Evolutionary conservation across 2,113 vertebrate genomes (phyloP).

Genomic region (Xiphophorus couchianus): DNA sequence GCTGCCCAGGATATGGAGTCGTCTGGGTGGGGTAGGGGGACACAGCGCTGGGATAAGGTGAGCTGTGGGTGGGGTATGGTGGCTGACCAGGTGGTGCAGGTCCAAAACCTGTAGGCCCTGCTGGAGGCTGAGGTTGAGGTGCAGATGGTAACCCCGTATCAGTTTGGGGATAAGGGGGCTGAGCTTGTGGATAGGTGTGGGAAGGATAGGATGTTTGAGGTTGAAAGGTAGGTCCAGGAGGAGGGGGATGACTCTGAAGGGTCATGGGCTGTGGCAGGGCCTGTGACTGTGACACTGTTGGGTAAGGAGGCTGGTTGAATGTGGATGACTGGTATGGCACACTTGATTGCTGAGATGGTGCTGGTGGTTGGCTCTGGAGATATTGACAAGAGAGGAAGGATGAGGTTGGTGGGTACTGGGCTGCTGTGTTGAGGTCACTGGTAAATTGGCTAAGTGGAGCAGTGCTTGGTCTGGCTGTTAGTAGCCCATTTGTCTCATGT

Average conservation of each 20-base stretch:
- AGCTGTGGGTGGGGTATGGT: conserved; percentile 86
- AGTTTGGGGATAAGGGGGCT: conserved; percentile 84
- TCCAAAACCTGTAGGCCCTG: conserved; percentile 85
- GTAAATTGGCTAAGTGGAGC: conserved; percentile 85
- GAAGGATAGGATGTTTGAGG: conserved; percentile 83
- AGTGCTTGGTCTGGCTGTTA: conserved; percentile 80
- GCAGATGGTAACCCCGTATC: conserved; percentile 81
- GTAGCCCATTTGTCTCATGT: conserved; percentile 81
- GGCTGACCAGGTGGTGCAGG: conserved; percentile 79
- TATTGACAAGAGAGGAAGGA: conserved; percentile 87
- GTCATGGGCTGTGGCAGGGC: conserved; percentile 84
- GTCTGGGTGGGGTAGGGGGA: conserved; percentile 84
- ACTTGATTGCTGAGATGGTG: conserved; percentile 71
- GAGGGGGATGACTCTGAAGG: conserved; percentile 82
- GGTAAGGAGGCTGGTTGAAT: conserved; percentile 88
- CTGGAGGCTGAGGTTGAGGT: conserved; percentile 77
- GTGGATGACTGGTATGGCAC: conserved; percentile 83
- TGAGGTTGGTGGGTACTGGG: conserved; percentile 82
- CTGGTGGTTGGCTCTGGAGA: conserved; percentile 77
- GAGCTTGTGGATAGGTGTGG: conserved; percentile 81
- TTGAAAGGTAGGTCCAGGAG: conserved; percentile 83
- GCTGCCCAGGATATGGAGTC: conserved; percentile 82
- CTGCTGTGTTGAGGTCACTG: conserved; percentile 81
- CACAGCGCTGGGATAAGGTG: conserved; percentile 82
- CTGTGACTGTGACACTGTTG: conserved; percentile 81